phyloP scores from a whole-genome alignment of 2,888 invertebrate species.

The Axea sp. region DNA sequence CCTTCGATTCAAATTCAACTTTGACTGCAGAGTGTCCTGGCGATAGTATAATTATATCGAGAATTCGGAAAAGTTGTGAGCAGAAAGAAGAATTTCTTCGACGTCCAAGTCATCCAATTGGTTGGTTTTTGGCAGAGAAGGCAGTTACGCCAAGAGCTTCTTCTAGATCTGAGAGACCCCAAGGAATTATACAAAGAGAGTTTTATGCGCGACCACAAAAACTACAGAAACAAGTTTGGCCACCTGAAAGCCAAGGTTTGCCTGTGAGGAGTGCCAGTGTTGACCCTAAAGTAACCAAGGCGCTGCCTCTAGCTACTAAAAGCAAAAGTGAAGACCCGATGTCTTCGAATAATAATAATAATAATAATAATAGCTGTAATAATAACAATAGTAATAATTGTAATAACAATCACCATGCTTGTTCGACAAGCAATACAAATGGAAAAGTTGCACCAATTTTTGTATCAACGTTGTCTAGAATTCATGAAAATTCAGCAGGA shows the following conservation, averaged over 20 bases:
- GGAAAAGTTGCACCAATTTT: slow-evolving; percentile 79
- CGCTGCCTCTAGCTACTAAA: slow-evolving; percentile 8
- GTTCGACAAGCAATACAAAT: slow-evolving; percentile 57
- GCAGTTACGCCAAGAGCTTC: slow-evolving; percentile 4
- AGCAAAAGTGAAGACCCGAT: slow-evolving; percentile 36
- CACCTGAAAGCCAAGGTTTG: slow-evolving; percentile 80
- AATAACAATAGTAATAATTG: slow-evolving; percentile 55
- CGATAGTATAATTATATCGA: slow-evolving; percentile 87
- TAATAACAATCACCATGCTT: slow-evolving; percentile 79
- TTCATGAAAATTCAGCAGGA: slow-evolving; percentile 82
- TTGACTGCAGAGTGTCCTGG: slow-evolving; percentile 84
- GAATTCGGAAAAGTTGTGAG: slow-evolving; percentile 90
- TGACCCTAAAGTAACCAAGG: slow-evolving; percentile 2
- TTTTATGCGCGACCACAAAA: slow-evolving; percentile 90
- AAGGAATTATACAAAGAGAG: slow-evolving; percentile 82
- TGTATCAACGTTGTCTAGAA: slow-evolving; percentile 83
- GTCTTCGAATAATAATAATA: slow-evolving; percentile 48
- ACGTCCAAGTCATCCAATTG: slow-evolving; percentile 85
- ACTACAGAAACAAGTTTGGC: slow-evolving; percentile 86
- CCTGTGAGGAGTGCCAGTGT: slow-evolving; percentile 40
- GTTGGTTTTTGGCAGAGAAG: slow-evolving; percentile 80
- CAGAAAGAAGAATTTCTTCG: slow-evolving; percentile 94
- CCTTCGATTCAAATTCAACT: slow-evolving; percentile 85
- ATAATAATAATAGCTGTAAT: slow-evolving; percentile 47
- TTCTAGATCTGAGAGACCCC: slow-evolving; percentile 7